Conservation (phyloP, 2,888 invertebrate species). For the Tinea pellionella region DNA sequence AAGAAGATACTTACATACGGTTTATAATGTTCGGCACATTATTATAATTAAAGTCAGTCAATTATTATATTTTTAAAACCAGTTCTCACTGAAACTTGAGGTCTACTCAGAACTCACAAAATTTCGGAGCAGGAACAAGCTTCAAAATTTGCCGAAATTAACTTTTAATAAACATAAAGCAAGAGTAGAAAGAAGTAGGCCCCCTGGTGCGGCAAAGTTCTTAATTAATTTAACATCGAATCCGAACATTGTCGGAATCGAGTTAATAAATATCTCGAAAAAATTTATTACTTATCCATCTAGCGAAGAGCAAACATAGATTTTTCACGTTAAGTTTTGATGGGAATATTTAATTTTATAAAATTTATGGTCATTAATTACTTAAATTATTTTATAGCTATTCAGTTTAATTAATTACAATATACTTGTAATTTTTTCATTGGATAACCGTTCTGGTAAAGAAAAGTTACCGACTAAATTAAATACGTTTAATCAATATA, state of each 20-base stretch:
- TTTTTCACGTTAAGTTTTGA: background rate
- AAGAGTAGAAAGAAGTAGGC: too few relatives aligned
- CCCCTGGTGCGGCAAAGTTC: background rate
- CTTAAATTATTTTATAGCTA: background rate
- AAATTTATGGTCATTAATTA: background rate
- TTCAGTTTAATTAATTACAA: background rate
- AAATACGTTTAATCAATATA: too few relatives aligned
- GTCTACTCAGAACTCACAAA: too few relatives aligned
- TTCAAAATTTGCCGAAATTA: too few relatives aligned
- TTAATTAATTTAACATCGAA: constrained; percentile 50
- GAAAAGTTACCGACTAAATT: background rate
- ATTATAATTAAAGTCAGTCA: constrained; percentile 17
- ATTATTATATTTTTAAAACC: constrained; percentile 30
- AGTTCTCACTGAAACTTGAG: background rate
- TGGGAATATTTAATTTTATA: background rate
- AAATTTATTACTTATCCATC: background rate
- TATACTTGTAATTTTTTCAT: background rate
- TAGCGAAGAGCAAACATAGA: background rate
- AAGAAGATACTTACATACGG: background rate
- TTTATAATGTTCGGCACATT: background rate
- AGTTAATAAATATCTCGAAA: constrained; percentile 19
- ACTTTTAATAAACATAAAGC: too few relatives aligned
- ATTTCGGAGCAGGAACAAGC: too few relatives aligned
- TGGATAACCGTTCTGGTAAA: background rate
- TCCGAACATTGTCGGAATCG: constrained; percentile 27